Evolutionary conservation across 2,888 invertebrate genomes (phyloP), one percentile per base, ranked within the genome.

Genomic region (Andrena flavipes): DNA sequence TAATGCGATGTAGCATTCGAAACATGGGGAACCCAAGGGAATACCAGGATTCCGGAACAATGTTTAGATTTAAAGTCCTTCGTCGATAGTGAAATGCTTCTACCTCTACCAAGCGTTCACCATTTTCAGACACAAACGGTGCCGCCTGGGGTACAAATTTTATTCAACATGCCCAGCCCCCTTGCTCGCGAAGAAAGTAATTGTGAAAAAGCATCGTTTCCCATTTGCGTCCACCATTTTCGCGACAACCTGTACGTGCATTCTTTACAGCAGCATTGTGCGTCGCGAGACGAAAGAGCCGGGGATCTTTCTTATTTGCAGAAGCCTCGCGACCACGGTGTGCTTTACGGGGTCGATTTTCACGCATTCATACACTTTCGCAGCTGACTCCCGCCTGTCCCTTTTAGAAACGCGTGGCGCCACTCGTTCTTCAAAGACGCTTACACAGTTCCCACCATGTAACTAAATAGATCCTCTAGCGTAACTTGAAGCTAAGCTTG

Each of bases 321-420:
- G 29, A 8, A 68, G 16, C 49, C 56, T 68, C 48, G 8, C 33
- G 20, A n/a, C 30, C 30, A 56, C 56, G 56, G 26, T 23, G 26
- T 13, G 33, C 33, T 35, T 48, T 48, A 54, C 48, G 20, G 42
- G 68, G 77, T 79, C 68, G 77, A 77, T 79, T 77, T 77, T 79
- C 63, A 69, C 78, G 77, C 54, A 48, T 56, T 64, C 63, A 20
- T 29, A 49, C 76, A 69, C 68, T 76, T 77, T 77, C 33, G 68
- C 30, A 54, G 26, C 48, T 42, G 42, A 20, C 42, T 54, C 67
- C 23, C 42, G 30, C 7, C 51, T 54, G 51, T 29, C 51, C 76
- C 67, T 33, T 67, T 26, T 42, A 30, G 23, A 10, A 23, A 30
- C n/a, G 33, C 33, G 23, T n/a, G 33, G 51, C 20, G 16, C 42